Conservation (phyloP, 2,888 invertebrate species). For the Sipha maydis region DNA sequence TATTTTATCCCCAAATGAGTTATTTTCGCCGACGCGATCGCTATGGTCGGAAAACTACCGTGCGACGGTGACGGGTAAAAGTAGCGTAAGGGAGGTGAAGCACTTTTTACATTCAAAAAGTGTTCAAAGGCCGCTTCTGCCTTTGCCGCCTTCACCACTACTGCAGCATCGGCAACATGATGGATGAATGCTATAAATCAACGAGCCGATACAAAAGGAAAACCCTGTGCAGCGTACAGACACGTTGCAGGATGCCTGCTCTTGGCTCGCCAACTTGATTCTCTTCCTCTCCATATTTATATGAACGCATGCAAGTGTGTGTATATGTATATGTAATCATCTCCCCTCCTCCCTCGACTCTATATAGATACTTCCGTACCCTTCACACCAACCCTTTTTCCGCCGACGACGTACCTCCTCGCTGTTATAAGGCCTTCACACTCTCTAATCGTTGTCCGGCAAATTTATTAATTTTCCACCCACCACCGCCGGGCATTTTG, state of each 20-base stretch:
- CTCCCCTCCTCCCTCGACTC: background rate
- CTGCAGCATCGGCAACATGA: conserved; percentile 48
- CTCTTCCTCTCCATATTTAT: background rate
- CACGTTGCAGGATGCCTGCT: conserved; percentile 11
- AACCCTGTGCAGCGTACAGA: conserved; percentile 5
- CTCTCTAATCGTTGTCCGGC: conserved; percentile 42
- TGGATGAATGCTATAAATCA: conserved; percentile 57
- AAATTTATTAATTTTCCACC: conserved; percentile 52
- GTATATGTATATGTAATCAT: background rate
- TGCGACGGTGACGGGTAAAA: background rate
- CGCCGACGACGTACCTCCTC: background rate
- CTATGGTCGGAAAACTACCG: background rate
- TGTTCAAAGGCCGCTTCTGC: conserved; percentile 22
- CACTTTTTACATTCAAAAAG: conserved; percentile 44
- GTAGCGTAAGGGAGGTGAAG: background rate
- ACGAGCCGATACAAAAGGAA: conserved; percentile 36
- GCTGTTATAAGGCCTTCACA: background rate
- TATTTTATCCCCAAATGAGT: background rate
- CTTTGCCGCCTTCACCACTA: background rate
- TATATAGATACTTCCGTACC: background rate
- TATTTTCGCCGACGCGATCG: background rate
- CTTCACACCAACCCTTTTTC: too few relatives aligned
- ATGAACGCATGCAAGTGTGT: background rate
- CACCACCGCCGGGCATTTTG: background rate
- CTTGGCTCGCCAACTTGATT: background rate